Conservation (phyloP, 2,888 invertebrate species). For the Hartigia nigra region DNA sequence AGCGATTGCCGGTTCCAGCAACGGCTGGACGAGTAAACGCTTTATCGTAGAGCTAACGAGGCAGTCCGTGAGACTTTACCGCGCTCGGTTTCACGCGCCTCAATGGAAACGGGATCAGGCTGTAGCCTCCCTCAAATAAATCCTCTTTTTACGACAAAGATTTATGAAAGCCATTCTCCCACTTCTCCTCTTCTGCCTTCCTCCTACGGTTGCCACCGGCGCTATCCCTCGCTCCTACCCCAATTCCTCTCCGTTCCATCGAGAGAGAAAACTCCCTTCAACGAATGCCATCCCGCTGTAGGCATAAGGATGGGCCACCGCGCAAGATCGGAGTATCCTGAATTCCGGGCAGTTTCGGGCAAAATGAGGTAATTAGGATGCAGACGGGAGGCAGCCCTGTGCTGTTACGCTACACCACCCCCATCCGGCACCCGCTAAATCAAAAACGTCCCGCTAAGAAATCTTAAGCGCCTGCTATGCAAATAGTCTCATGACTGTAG, state of each 20-base stretch:
- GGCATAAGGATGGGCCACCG: slow-evolving; percentile 2
- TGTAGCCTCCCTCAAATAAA: slow-evolving; percentile 57
- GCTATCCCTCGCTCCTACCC: slow-evolving; percentile 21
- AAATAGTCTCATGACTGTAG: slow-evolving; percentile 35
- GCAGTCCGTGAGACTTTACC: slow-evolving; percentile 46
- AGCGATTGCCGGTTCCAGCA: slow-evolving; percentile 61
- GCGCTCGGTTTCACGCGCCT: slow-evolving; percentile 52
- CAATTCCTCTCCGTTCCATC: slow-evolving; percentile 16
- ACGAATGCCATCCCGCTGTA: slow-evolving; percentile 21
- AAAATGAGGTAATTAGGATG: slow-evolving; percentile 66
- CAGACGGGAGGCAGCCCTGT: slow-evolving; percentile 50
- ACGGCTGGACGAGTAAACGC: slow-evolving; percentile 55
- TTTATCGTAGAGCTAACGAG: slow-evolving; percentile 63
- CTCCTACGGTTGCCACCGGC: slow-evolving; percentile 17
- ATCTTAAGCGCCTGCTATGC: slow-evolving; percentile 55
- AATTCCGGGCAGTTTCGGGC: slow-evolving; percentile 57
- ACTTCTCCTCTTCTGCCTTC: slow-evolving; percentile 33
- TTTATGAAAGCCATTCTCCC: slow-evolving; percentile 63
- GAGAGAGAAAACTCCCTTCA: not conserved
- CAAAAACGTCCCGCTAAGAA: slow-evolving; percentile 59
- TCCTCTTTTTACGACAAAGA: slow-evolving; percentile 65
- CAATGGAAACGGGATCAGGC: slow-evolving; percentile 51
- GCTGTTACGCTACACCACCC: slow-evolving; percentile 22
- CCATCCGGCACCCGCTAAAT: slow-evolving; percentile 46
- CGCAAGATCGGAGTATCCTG: slow-evolving; percentile 40